Evolutionary conservation across 1,140 invertebrate genomes (phyloP).

Genomic region (Lucilia cuprina): DNA sequence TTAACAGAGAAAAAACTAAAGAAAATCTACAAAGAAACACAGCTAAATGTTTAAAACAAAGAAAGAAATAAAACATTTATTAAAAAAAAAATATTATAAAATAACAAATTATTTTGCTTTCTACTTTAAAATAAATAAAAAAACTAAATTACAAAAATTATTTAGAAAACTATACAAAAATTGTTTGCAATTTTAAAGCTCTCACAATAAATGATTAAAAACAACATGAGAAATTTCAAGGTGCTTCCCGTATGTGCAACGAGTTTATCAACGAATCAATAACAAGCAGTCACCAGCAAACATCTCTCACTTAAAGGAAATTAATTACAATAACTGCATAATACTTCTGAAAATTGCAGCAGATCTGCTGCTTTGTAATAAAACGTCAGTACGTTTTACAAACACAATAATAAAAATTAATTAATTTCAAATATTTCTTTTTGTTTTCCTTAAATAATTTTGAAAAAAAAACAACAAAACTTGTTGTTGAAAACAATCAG

Average conservation of each 20-base stretch:
- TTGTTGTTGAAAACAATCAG: background rate
- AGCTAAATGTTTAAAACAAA: background rate
- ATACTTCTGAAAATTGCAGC: background rate
- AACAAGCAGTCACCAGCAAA: slow-evolving; percentile 23
- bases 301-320: slow-evolving; percentile 29
- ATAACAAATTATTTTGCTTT: background rate
- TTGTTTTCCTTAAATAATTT: background rate
- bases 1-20: background rate
- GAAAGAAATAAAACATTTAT: background rate
- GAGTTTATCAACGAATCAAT: slow-evolving; percentile 29
- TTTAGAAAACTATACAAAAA: background rate
- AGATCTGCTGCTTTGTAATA: no score
- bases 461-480: background rate
- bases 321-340: slow-evolving; percentile 17
- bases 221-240: slow-evolving; percentile 48
- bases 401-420: background rate
- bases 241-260: slow-evolving; percentile 50
- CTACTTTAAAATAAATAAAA: no score
- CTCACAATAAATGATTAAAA: slow-evolving; percentile 25
- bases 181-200: background rate
- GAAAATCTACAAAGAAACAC: no score
- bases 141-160: background rate
- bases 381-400: background rate
- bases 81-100: background rate
- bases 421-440: background rate